These are phyloP conservation scores for Bombus huntii DNA, from an alignment of 1,140 invertebrate genomes.

Conservation along the genomic window DNA sequence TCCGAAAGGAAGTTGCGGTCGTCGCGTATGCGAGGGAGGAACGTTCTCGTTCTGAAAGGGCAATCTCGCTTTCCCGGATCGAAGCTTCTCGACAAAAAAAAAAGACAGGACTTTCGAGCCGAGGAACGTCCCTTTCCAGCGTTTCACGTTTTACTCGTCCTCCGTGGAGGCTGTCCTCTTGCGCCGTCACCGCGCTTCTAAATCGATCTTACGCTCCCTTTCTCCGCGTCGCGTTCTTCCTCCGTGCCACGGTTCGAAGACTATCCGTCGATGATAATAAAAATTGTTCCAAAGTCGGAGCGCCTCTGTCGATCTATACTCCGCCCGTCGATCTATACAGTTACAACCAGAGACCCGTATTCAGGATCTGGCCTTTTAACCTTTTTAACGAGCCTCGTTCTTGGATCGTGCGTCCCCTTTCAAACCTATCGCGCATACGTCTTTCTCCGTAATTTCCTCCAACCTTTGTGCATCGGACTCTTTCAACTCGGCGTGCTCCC, in stretches of 20 bases:
- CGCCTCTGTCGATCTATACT: too few relatives aligned
- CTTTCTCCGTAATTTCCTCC: neutral
- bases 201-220: conserved; percentile 1
- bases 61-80: neutral
- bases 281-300: neutral
- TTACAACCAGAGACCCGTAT: too few relatives aligned
- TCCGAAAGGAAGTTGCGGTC: neutral
- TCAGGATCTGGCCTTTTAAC: too few relatives aligned
- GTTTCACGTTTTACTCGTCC: neutral
- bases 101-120: neutral
- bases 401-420: conserved; percentile 1
- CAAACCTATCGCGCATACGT: neutral
- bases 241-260: accelerated
- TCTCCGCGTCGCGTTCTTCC: neutral
- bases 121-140: neutral
- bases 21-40: neutral
- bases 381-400: neutral
- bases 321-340: too few relatives aligned
- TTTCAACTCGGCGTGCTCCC: neutral
- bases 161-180: neutral
- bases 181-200: neutral
- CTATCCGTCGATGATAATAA: neutral
- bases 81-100: conserved; percentile 1
- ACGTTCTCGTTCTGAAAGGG: neutral
- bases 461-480: conserved; percentile 3